Evolutionary conservation across 1,140 invertebrate species (phyloP).

Genomic region (Tyrophagus putrescentiae): DNA sequence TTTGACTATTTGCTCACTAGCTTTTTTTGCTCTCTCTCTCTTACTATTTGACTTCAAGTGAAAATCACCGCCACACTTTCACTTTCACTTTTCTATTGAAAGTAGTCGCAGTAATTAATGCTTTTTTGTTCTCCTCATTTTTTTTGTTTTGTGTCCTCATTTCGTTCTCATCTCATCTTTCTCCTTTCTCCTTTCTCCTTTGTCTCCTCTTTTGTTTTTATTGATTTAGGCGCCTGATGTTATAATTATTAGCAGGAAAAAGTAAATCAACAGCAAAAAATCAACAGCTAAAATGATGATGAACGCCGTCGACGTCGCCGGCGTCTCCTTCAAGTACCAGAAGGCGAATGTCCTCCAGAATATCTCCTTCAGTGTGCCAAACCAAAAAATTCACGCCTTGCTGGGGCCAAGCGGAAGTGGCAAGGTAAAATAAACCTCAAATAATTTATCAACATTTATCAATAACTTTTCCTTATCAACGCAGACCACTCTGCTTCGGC

Average conservation of each 20-base stretch:
- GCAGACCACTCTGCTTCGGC: conserved; percentile 35
- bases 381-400: neutral
- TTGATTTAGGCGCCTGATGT: neutral
- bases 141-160: neutral
- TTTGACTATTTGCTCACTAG: too few relatives aligned
- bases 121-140: neutral
- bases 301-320: neutral
- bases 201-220: neutral
- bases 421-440: too few relatives aligned
- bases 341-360: neutral
- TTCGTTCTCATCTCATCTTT: neutral
- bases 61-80: too few relatives aligned
- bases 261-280: neutral
- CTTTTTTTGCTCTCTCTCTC: too few relatives aligned
- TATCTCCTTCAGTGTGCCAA: conserved; percentile 3
- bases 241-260: neutral
- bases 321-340: conserved; percentile 3
- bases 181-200: neutral
- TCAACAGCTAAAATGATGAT: neutral
- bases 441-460: too few relatives aligned
- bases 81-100: too few relatives aligned
- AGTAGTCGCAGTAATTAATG: neutral
- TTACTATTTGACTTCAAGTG: too few relatives aligned
- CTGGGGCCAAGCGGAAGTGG: conserved; percentile 45
- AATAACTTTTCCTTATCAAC: too few relatives aligned